Evolutionary conservation across 2,888 invertebrate species (phyloP).

Genomic region (Clepsis dumicolana): DNA sequence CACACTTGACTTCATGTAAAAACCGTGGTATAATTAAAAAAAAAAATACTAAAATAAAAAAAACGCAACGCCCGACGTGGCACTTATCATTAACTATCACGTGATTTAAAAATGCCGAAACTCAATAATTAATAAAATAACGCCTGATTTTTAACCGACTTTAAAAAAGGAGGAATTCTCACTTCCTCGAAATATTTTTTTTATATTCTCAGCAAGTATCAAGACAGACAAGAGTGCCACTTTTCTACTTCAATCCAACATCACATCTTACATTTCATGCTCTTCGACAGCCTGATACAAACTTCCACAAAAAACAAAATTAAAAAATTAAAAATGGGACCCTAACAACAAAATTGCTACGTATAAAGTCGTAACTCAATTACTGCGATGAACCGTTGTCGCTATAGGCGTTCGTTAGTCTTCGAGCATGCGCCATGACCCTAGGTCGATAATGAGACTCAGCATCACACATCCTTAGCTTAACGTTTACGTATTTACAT

Average conservation of each 20-base stretch:
- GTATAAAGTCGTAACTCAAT: constrained; percentile 86
- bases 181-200: too few relatives aligned
- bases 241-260: not conserved
- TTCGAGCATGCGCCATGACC: constrained; percentile 86
- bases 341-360: constrained; percentile 80
- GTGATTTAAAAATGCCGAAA: too few relatives aligned
- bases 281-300: not conserved
- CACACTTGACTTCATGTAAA: too few relatives aligned
- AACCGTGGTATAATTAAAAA: too few relatives aligned
- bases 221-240: not conserved
- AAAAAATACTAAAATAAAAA: too few relatives aligned
- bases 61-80: too few relatives aligned
- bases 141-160: too few relatives aligned
- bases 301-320: constrained; percentile 16
- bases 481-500: constrained; percentile 85
- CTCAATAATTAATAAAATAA: too few relatives aligned
- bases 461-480: constrained; percentile 85
- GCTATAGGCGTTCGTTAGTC: constrained; percentile 84
- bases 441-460: constrained; percentile 86
- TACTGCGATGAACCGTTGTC: constrained; percentile 84
- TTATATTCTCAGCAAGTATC: too few relatives aligned
- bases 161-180: too few relatives aligned
- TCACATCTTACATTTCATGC: not conserved
- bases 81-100: too few relatives aligned
- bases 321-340: constrained; percentile 37